These are phyloP conservation scores for Chelonoidis abingdonii DNA, from an alignment of 2,113 vertebrate genomes.

Conservation along the genomic window DNA sequence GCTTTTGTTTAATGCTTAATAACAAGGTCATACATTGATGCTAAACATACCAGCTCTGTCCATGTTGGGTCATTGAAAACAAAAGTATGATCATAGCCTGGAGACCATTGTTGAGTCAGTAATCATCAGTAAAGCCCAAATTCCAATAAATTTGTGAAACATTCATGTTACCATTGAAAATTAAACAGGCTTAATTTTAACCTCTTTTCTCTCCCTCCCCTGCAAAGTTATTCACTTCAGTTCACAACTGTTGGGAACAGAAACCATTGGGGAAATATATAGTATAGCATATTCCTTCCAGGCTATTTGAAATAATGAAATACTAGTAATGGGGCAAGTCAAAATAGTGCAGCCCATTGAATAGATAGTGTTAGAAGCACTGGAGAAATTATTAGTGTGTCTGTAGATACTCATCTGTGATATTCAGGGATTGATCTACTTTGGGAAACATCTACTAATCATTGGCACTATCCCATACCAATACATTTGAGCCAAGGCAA, in stretches of 20 bases:
- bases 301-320: not conserved
- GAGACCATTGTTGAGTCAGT: not conserved
- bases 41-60: not conserved
- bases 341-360: not conserved
- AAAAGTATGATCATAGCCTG: not conserved
- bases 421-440: not conserved
- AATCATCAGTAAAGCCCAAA: not conserved
- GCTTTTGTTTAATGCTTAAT: not conserved
- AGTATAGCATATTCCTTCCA: not conserved
- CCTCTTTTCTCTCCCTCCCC: not conserved
- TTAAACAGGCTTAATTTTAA: not conserved
- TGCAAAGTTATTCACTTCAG: not conserved
- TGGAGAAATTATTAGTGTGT: not conserved
- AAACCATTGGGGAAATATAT: constrained; percentile 15
- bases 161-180: not conserved
- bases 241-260: not conserved
- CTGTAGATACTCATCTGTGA: not conserved
- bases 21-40: accelerated
- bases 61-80: not conserved
- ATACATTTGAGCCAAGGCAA: accelerated
- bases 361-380: not conserved
- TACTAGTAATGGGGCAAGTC: not conserved
- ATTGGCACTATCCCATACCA: not conserved
- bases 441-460: not conserved
- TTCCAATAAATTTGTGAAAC: not conserved